Evolutionary conservation across 2,113 vertebrate species (phyloP), one percentile per base, ranked within the genome.

Genomic region (Hipposideros armiger): DNA sequence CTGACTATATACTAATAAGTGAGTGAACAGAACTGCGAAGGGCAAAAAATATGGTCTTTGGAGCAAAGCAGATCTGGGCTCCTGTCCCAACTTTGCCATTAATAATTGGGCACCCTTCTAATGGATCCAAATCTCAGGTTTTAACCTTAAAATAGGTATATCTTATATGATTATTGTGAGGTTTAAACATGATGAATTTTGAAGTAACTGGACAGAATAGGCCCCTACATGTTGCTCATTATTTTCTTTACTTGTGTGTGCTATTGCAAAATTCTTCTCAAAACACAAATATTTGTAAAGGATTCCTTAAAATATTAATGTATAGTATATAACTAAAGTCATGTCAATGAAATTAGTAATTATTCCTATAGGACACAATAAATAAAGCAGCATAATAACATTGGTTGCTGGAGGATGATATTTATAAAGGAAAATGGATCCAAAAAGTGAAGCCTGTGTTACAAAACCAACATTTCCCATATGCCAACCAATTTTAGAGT

Each of bases 211-310:
- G 58, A n/a, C 17, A 80, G 58, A 93, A 20, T 42, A 54, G 24
- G 17, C 26, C 26, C 22, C 36, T 82, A 22, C 17, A 42, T 40
- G 19, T 52, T n/a, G 5, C 62, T 16, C 74, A 28, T 88, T 70
- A 90, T 36, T 91, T 72, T 40, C 17, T 64, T 60, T 66, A 88
- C 1, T 56, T 82, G 28, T 1, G 14, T 90, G 5, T 76, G 11
- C 72, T 86, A 81, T n/a, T 88, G 15, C 9, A 82, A 72, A 78
- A 88, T 56, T 76, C 60, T 92, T 70, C 22, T 80, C 72, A 89
- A 77, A 91, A 64, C 30, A 47, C 5, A 95, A 66, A 47, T 85
- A 66, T 72, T 72, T 94, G 73, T 4, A 42, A 82, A 90, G 15
- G 4, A 76, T 0, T 52, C 36, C 78, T 87, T 86, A 93, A 91